These are phyloP conservation scores for Apodemus speciosus DNA, from an alignment of 2,113 vertebrate genomes.

Conservation along the genomic window DNA sequence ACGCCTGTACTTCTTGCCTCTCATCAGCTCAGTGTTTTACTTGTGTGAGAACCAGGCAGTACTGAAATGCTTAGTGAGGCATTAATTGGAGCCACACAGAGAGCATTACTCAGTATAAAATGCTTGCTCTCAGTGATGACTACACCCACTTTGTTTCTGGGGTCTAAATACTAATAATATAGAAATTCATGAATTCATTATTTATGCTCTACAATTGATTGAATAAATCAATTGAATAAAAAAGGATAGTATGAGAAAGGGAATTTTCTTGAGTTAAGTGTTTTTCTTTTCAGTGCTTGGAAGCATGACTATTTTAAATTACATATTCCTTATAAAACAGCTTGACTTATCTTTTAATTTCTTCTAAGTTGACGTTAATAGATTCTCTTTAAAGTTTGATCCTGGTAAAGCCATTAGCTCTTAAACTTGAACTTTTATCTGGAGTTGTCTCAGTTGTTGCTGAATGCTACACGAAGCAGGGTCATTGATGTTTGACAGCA, in stretches of 20 bases:
- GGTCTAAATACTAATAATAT: constrained; percentile 23
- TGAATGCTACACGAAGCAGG: background rate
- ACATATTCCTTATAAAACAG: constrained; percentile 15
- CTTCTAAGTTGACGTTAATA: background rate
- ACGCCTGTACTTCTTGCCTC: background rate
- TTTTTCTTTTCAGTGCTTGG: constrained; percentile 7
- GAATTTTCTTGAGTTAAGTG: constrained; percentile 49
- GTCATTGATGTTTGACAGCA: constrained; percentile 18
- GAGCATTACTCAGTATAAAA: background rate
- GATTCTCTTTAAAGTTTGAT: constrained; percentile 56
- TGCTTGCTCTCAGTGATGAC: constrained; percentile 6
- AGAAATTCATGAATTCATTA: constrained; percentile 24
- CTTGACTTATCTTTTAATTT: constrained; percentile 34
- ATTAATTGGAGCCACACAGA: background rate
- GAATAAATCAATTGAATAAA: background rate
- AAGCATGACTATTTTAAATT: constrained; percentile 27
- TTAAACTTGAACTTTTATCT: constrained; percentile 33
- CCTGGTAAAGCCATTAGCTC: constrained; percentile 39
- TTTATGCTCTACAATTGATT: constrained; percentile 37
- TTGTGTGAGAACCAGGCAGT: background rate
- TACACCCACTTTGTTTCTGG: background rate
- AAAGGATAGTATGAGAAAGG: constrained; percentile 32
- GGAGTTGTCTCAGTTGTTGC: background rate
- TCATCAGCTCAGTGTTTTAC: constrained; percentile 37
- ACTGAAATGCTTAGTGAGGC: background rate